Base-by-base conservation (phyloP, 92 coral and sea anemone species). In the Epizoanthus illoricatus region DNA sequence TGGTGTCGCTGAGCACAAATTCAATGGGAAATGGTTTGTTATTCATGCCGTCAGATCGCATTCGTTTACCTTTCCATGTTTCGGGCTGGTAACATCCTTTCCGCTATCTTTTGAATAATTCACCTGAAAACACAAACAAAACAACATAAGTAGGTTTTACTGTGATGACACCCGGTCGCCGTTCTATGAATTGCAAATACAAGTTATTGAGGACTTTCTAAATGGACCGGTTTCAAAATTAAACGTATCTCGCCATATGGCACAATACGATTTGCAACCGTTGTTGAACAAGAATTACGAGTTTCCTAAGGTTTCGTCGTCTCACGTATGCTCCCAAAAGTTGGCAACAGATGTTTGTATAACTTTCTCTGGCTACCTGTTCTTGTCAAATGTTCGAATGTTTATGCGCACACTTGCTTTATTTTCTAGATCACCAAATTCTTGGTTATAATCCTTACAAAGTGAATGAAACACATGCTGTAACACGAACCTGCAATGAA, bases 101-200 rank as follows among this genome's bases (percentile, higher is more conserved):
- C 97, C 98, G 84, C 99, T 93, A 47, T 86, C 94, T 72, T 93
- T 85, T 12, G 97, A 92, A 69, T 94, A 89, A 65, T 85, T 96
- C 19, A 96, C 93, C 98, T 96, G 68, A 9, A 39, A 69, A 45
- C 41, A 69, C 21, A 21, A 18, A 40, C 36, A 67, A 16, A 7
- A 81, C 55, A 49, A 9, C n/a, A 43, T 9, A 71, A 21, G 6
- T 0, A 43, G 13, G 43, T 54, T 45, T 28, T 16, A 15, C 9
- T 7, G 19, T 5, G 13, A 54, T 62, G 49, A 18, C n/a, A 17
- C 15, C 43, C 70, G 24, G 17, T 62, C 28, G 84, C 19, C 0
- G 24, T 28, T 28, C 36, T 28, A 28, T 49, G 55, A 49, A 28
- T 0, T 28, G 10, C 8, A 11, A 49, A 49, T 49, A 7, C 55